Evolutionary conservation across 1,140 invertebrate genomes (phyloP).

Genomic region (Helicoverpa armigera): DNA sequence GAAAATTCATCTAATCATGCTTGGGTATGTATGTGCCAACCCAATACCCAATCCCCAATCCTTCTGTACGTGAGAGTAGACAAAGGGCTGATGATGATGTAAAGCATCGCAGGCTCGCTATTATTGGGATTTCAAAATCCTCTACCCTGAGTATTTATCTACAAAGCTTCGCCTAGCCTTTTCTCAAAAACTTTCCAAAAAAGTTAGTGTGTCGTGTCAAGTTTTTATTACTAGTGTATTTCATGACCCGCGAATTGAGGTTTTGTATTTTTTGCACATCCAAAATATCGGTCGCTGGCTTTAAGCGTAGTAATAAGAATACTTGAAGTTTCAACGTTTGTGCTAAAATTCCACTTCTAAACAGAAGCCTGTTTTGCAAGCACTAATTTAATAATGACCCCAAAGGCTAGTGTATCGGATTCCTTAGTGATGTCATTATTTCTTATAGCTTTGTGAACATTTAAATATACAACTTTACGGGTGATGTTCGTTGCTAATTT

Average conservation of each 20-base stretch:
- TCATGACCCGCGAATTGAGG: constrained; percentile 4
- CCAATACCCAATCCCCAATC: no score
- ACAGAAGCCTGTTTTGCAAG: constrained; percentile 23
- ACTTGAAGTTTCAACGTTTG: not conserved
- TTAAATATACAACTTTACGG: not conserved
- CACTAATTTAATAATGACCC: not conserved
- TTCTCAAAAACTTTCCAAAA: not conserved
- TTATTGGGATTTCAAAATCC: no score
- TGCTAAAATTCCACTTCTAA: constrained; percentile 40
- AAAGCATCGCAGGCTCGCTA: no score
- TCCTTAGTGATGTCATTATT: not conserved
- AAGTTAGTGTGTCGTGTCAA: not conserved
- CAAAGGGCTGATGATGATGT: no score
- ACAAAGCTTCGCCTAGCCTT: no score
- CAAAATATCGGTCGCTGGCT: not conserved
- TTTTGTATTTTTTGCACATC: not conserved
- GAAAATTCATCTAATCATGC: no score
- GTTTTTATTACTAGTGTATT: not conserved
- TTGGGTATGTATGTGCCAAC: no score
- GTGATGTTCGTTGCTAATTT: no score
- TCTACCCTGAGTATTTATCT: not conserved
- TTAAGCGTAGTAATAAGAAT: no score
- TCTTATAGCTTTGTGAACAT: not conserved
- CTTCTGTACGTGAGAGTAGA: no score
- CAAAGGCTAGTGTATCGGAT: not conserved